Percentiles rank a stretch among this genome's conserved stretches.
Conservation (phyloP, 2,797 vertebrate genomes). For the Rhadinocentrus ornatus region DNA sequence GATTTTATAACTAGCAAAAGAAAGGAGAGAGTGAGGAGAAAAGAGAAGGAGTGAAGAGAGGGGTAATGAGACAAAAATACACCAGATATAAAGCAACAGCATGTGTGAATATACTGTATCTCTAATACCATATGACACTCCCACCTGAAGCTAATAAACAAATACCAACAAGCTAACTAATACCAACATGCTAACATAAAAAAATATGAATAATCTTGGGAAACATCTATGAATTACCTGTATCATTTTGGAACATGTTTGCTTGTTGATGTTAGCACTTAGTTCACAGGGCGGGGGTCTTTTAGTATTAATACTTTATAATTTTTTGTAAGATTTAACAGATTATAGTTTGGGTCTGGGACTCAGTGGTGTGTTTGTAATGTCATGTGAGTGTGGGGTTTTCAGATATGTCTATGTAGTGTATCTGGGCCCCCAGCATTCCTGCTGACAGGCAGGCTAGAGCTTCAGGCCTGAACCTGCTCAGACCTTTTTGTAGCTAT, state of each 20-base stretch:
- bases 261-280: background rate
- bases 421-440: conserved; percentile 53
- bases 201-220: background rate
- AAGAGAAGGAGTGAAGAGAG: background rate
- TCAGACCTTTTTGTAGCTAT: conserved; percentile 63
- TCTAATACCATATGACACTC: background rate
- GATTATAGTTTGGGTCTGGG: background rate
- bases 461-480: conserved; percentile 47
- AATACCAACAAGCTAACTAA: background rate
- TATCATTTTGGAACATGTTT: background rate
- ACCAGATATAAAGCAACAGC: background rate
- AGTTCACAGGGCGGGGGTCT: background rate
- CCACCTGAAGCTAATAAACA: background rate
- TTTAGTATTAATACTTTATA: background rate
- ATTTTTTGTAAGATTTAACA: background rate
- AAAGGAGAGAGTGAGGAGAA: background rate
- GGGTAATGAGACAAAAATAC: background rate
- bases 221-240: background rate
- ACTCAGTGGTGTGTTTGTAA: conserved; percentile 10
- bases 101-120: background rate
- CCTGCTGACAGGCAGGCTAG: conserved; percentile 76
- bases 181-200: background rate
- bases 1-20: too few relatives aligned
- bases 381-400: conserved; percentile 32
- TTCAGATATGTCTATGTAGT: conserved; percentile 35